Base-by-base conservation (phyloP, 1,140 invertebrate species). In the Bombus affinis region DNA sequence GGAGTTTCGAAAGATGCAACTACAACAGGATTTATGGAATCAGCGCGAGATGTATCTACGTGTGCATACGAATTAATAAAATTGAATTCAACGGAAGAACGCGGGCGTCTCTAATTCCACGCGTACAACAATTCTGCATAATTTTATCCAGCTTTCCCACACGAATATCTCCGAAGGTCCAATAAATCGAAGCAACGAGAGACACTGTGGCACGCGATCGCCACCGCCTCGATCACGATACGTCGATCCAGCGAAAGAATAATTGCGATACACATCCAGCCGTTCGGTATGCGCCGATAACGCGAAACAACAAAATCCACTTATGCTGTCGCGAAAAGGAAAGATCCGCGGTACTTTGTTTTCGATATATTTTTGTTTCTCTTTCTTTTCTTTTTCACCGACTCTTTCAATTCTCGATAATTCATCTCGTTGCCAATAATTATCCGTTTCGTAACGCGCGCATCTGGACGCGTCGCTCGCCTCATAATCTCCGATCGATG, bases 401-500 rank as follows among this genome's bases (percentile, higher is more conserved):
- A 32, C 78, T 59, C 70, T 57, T 22, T 66, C 28, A 5, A 18
- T 42, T 15, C 22, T 32, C 59, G 53, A 62, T 86, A 75, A 75
- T 71, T 76, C 35, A 76, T 82, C 32, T 73, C 39, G 57, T 37
- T 59, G 28, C 1, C 53, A 72, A 18, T 86, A 86, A 86, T 86
- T 86, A 83, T 25, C 66, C 53, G 71, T 76, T 71, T 86, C 85
- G 80, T 75, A 83, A 83, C 32, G 9, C 35, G 57, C 65, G 79
- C 90, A 83, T 91, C 71, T 87, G 86, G 77, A 89, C 74, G 85
- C 74, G 81, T 88, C 82, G 82, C 70, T 86, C 85, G 85, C 66
- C 82, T 91, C 78, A 89, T 90, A 88, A 90, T 84, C 66, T 86
- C 83, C 80, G 88, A 90, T 90, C 86, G 68, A 84, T 62, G 86